Conservation (phyloP, 2,113 vertebrate species). For the Pelmatolapia mariae region DNA sequence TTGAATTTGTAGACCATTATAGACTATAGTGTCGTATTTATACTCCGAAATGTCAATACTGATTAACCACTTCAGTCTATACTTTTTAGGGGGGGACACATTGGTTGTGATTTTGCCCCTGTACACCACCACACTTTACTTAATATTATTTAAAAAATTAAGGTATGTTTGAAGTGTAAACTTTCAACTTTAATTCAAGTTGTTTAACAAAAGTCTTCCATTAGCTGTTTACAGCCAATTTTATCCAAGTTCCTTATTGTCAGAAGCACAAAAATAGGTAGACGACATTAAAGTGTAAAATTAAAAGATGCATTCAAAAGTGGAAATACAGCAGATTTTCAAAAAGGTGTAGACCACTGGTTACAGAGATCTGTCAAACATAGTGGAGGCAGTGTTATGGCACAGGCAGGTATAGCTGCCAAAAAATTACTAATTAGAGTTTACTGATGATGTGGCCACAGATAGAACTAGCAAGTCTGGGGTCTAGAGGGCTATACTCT, state of each 20-base stretch:
- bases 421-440: not conserved
- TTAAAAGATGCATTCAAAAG: not conserved
- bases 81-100: not conserved
- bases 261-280: not conserved
- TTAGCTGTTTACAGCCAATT: not conserved
- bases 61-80: not conserved
- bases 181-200: not conserved
- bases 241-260: not conserved
- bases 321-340: not conserved
- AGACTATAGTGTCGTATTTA: not conserved
- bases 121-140: not conserved
- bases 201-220: not conserved
- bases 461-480: not conserved
- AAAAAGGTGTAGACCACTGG: not conserved
- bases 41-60: not conserved
- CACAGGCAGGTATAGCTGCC: fast-evolving
- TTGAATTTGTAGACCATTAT: not conserved
- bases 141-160: not conserved
- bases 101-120: not conserved
- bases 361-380: not conserved
- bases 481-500: not conserved
- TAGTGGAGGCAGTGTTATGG: not conserved
- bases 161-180: not conserved
- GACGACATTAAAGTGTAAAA: not conserved
- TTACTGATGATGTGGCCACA: not conserved